phyloP scores from a whole-genome alignment of 2,888 invertebrate genomes.

The Allygus modestus region DNA sequence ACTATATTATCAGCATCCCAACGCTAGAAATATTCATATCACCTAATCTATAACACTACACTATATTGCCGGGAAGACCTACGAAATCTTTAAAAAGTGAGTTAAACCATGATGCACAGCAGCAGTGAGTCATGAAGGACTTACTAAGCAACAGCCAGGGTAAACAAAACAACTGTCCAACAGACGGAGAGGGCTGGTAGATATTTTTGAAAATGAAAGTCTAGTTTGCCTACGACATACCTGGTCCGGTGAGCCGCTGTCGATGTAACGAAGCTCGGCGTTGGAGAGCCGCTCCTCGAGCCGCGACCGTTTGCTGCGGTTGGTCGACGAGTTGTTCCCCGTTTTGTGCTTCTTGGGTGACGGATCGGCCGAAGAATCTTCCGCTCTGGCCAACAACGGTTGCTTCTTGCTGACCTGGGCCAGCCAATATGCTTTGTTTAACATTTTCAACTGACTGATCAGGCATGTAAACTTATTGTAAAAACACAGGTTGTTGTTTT shows the following conservation, averaged over 20 bases:
- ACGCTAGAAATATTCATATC: no score
- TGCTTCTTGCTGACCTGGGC: slow-evolving; percentile 72
- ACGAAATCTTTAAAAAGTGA: not conserved
- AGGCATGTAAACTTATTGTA: no score
- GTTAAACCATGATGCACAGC: not conserved
- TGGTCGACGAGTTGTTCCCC: slow-evolving; percentile 61
- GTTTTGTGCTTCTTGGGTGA: slow-evolving; percentile 79
- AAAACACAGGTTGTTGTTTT: no score
- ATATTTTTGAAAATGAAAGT: not conserved
- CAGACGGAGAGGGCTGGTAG: not conserved
- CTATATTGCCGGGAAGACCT: not conserved
- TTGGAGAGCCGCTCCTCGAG: slow-evolving; percentile 85
- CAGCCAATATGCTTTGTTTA: no score
- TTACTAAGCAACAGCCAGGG: slow-evolving; percentile 11
- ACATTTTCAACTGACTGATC: no score
- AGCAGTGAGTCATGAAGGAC: not conserved
- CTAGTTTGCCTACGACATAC: not conserved
- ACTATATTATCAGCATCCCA: no score
- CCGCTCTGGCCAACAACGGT: slow-evolving; percentile 77
- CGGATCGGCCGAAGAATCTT: slow-evolving; percentile 79
- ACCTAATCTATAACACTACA: no score
- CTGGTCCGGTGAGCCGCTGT: slow-evolving; percentile 84
- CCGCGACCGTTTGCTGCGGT: slow-evolving; percentile 79
- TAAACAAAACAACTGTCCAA: not conserved
- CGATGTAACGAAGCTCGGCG: slow-evolving; percentile 86